Percentiles rank a stretch among this genome's conserved stretches.
Evolutionary conservation across 2,888 invertebrate species (phyloP).

Genomic region (Scelioninae gen. 1): DNA sequence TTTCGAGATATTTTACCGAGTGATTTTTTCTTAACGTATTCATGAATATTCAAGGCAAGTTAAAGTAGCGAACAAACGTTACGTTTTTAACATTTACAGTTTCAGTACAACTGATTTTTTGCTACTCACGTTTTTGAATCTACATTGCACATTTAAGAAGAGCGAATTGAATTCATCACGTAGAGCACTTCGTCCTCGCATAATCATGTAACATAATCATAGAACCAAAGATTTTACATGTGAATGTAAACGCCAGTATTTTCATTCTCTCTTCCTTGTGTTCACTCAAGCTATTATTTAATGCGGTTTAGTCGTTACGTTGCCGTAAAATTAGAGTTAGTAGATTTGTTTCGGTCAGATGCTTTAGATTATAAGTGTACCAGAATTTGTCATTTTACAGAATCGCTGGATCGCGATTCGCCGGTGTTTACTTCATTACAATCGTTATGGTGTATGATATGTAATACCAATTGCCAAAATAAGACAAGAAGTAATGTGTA

Average conservation of each 20-base stretch:
- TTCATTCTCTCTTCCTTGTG: conserved; percentile 73
- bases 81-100: conserved; percentile 15
- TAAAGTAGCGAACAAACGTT: conserved; percentile 12
- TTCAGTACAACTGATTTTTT: conserved; percentile 4
- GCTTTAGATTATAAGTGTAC: conserved; percentile 59
- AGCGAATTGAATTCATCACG: conserved; percentile 11
- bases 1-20: conserved; percentile 40
- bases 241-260: conserved; percentile 78
- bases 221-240: conserved; percentile 80
- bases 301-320: conserved; percentile 48
- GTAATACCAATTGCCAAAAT: conserved; percentile 78
- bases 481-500: conserved; percentile 79
- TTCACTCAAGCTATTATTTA: conserved; percentile 60
- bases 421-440: conserved; percentile 72
- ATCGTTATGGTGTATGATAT: conserved; percentile 75
- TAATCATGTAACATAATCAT: conserved; percentile 73
- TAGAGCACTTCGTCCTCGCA: conserved; percentile 50
- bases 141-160: conserved; percentile 1
- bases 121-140: neutral
- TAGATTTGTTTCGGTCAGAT: conserved; percentile 64
- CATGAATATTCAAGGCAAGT: conserved; percentile 11
- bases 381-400: conserved; percentile 52
- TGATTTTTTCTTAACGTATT: conserved; percentile 43
- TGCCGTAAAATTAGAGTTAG: conserved; percentile 59
- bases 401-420: conserved; percentile 61